Percentiles rank a stretch among this genome's conserved stretches.
phyloP scores from a whole-genome alignment of 2,113 vertebrate genomes.

The Stictonetta naevosa region DNA sequence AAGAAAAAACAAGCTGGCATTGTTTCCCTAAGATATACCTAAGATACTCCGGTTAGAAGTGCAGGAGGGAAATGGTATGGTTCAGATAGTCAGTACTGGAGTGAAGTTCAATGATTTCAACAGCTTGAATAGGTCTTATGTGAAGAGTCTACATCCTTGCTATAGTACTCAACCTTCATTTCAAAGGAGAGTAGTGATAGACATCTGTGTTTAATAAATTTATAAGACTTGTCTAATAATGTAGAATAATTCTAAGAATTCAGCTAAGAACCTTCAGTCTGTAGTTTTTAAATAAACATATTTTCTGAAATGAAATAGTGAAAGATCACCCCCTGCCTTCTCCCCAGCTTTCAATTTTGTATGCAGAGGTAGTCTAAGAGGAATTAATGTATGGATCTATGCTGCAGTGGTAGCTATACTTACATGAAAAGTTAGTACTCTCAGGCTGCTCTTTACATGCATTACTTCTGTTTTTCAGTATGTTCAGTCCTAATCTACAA shows the following conservation, averaged over 20 bases:
- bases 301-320: not conserved
- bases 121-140: not conserved
- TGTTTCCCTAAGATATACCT: not conserved
- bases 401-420: not conserved
- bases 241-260: not conserved
- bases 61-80: not conserved
- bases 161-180: not conserved
- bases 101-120: not conserved
- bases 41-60: not conserved
- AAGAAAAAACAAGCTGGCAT: not conserved
- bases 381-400: not conserved
- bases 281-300: not conserved
- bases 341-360: not conserved
- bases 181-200: not conserved
- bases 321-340: not conserved
- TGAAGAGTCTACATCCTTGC: not conserved
- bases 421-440: not conserved
- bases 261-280: not conserved
- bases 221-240: not conserved
- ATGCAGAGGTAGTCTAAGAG: not conserved
- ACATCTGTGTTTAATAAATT: not conserved
- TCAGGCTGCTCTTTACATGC: not conserved
- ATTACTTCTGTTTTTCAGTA: not conserved
- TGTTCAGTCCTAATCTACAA: not conserved
- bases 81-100: not conserved